These are phyloP conservation scores for Aricia agestis DNA, from an alignment of 1,140 invertebrate genomes.

Conservation along the genomic window DNA sequence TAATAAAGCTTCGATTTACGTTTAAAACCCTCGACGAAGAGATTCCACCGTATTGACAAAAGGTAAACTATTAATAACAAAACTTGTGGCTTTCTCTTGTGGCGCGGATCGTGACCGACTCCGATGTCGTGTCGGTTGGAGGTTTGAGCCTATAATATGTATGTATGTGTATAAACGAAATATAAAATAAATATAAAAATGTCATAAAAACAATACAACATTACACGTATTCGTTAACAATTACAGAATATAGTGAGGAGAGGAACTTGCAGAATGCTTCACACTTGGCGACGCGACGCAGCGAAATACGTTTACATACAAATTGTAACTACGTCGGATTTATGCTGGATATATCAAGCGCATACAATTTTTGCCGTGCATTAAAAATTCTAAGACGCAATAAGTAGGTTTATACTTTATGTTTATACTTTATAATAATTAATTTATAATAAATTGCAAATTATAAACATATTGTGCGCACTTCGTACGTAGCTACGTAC, in stretches of 20 bases:
- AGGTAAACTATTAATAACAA: constrained; percentile 26
- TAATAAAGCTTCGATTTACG: constrained; percentile 66
- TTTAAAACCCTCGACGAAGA: constrained; percentile 40
- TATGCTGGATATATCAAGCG: too few relatives aligned
- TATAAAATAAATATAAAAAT: constrained; percentile 10
- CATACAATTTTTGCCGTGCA: too few relatives aligned
- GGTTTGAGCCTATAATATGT: too few relatives aligned
- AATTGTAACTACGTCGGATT: too few relatives aligned
- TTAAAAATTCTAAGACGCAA: too few relatives aligned
- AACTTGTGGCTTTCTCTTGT: constrained; percentile 3
- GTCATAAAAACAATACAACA: background rate
- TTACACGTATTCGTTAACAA: background rate
- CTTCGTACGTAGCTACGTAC: too few relatives aligned
- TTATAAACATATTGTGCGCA: too few relatives aligned
- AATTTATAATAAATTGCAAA: too few relatives aligned
- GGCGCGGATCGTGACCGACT: too few relatives aligned
- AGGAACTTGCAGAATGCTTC: background rate
- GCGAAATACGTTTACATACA: background rate
- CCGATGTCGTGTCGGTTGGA: too few relatives aligned
- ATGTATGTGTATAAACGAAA: background rate
- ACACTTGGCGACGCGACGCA: background rate
- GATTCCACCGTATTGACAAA: constrained; percentile 44
- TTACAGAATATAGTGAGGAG: background rate
- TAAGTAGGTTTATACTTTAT: too few relatives aligned
- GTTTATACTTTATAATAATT: too few relatives aligned